Base-by-base conservation (phyloP, 1,140 invertebrate genomes). In the Lamellibrachia luymesi region DNA sequence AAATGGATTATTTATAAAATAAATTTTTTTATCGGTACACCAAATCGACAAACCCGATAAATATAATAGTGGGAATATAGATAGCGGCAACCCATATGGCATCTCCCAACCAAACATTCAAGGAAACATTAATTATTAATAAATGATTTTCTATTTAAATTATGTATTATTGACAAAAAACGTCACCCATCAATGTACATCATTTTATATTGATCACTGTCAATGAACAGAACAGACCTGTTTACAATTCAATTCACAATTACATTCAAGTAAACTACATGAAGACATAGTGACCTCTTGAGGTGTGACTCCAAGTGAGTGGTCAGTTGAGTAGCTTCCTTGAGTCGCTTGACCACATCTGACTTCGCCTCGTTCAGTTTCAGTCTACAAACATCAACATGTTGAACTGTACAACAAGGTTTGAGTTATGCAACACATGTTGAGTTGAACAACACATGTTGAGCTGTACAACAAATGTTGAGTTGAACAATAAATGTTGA, bases 331-430 rank as follows among this genome's bases (percentile, higher is more conserved):
- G 99, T 97, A 4, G 98, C 98, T 95, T 99, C 98, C 93, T 98
- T 97, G 91, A 99, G 97, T 94, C 99, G 98, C 94, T 98, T 98
- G 52, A 99, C 95, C 51, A 99, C 96, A 64, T 98, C 95, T 94
- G 98, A 98, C 95, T 99, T 99, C 95, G 99, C 98, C 96, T 99
- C 98, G 95, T 99, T 98, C 93, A 99, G 97, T 94, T 98, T 97
- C 91, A 99, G 96, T 92, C 98, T 97, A 94, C 52, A 95, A 94
- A 91, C 90, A 25, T 91, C n/a, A 93, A 22, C 93, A 4, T 22
- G 27, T 6, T 92, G 13, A 92, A n/a, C n/a, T n/a, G n/a, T n/a
- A n/a, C n/a, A n/a, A n/a, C n/a, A n/a, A 80, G 64, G 64, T 80
- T 38, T 38, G 38, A 38, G 38, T 38, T 38, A 38, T 38, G 38